These are phyloP conservation scores for Crotalus viridis DNA, from an alignment of 2,113 vertebrate genomes.

Conservation along the genomic window DNA sequence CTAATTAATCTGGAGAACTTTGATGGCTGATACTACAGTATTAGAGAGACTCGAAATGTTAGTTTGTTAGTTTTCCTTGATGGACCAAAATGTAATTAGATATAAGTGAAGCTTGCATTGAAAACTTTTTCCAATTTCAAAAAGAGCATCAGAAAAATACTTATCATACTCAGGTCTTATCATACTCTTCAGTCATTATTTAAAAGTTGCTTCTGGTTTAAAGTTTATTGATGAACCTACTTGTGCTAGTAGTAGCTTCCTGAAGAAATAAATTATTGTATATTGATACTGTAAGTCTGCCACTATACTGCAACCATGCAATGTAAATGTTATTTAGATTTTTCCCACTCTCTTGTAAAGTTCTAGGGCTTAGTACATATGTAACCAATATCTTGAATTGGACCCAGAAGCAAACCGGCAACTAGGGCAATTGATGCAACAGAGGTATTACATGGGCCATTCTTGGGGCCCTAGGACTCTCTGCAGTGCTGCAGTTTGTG, in stretches of 20 bases:
- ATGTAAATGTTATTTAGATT: not conserved
- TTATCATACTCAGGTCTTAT: conserved; percentile 25
- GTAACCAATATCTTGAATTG: not conserved
- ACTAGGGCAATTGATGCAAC: not conserved
- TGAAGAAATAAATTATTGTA: not conserved
- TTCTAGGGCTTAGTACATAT: not conserved
- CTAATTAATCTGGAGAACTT: not conserved
- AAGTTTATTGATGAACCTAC: conserved; percentile 15
- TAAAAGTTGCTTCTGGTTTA: conserved; percentile 16
- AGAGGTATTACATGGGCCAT: not conserved
- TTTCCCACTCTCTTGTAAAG: not conserved
- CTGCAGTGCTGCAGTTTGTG: not conserved
- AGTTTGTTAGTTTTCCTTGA: conserved; percentile 12
- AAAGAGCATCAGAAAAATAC: conserved; percentile 3
- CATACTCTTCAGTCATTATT: not conserved
- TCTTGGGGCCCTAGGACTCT: not conserved
- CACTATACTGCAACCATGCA: conserved; percentile 26
- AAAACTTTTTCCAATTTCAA: conserved; percentile 40
- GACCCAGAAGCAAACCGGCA: not conserved
- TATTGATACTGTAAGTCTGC: conserved; percentile 44
- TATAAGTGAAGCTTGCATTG: conserved; percentile 15
- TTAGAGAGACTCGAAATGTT: conserved; percentile 20
- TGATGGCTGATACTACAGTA: conserved; percentile 1
- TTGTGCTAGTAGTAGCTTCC: conserved; percentile 23
- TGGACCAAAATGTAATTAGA: conserved; percentile 28